A percentile compares a stretch with the other conserved stretches of the same genome.
Conservation (phyloP, 2,888 invertebrate genomes). For the Osmoderma eremita region DNA sequence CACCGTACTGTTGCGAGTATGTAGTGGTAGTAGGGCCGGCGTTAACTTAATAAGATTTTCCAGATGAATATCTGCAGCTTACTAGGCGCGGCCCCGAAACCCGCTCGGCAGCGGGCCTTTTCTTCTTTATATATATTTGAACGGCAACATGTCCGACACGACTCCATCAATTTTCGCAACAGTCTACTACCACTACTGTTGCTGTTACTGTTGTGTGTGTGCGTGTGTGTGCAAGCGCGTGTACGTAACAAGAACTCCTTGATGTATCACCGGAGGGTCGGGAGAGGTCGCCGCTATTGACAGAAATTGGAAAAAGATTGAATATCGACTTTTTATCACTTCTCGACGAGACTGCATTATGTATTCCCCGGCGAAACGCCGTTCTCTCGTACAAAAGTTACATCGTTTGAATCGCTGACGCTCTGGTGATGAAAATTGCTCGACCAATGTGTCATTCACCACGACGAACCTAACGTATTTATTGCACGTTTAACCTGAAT, state of each 20-base stretch:
- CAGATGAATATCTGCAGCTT: constrained; percentile 40
- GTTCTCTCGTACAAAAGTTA: constrained; percentile 54
- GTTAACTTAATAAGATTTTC: constrained; percentile 40
- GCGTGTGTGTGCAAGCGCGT: constrained; percentile 16
- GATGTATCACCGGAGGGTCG: constrained; percentile 60
- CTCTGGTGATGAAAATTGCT: constrained; percentile 4
- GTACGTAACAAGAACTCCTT: constrained; percentile 57
- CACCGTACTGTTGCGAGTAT: too few species aligned
- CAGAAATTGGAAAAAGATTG: constrained; percentile 63
- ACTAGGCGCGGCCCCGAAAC: not conserved
- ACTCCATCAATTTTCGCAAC: constrained; percentile 58
- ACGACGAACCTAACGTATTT: constrained; percentile 2
- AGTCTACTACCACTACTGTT: constrained; percentile 47
- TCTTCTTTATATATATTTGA: constrained; percentile 50
- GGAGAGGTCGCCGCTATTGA: constrained; percentile 56
- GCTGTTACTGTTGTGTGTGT: too few species aligned
- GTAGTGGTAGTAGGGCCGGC: constrained; percentile 15
- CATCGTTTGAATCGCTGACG: constrained; percentile 39
- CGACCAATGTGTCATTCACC: not conserved
- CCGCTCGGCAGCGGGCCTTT: not conserved
- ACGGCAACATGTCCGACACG: constrained; percentile 57
- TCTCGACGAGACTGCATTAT: constrained; percentile 53
- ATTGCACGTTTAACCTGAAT: too few species aligned
- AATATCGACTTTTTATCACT: constrained; percentile 61
- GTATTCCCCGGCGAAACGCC: constrained; percentile 52